phyloP scores from a whole-genome alignment of 2,797 vertebrate species.

The Salmo trutta region DNA sequence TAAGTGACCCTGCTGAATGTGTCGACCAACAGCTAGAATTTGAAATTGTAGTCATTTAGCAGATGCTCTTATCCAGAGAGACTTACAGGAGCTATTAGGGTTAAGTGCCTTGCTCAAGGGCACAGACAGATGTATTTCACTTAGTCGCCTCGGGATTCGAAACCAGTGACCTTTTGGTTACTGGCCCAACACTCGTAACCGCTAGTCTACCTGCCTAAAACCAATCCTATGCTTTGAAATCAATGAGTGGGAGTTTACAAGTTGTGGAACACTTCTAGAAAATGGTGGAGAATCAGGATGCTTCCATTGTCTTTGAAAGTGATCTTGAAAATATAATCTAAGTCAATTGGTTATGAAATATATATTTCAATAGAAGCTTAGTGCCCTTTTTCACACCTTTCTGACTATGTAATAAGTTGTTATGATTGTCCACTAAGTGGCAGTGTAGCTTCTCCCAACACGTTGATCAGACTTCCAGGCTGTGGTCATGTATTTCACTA shows the following conservation, averaged over 20 bases:
- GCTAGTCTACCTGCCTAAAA: neutral
- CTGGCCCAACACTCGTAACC: no score
- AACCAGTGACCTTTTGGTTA: no score
- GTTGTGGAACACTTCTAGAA: neutral
- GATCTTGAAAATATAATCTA: neutral
- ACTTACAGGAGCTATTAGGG: neutral
- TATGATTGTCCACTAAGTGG: constrained; percentile 16
- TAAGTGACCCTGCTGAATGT: constrained; percentile 59
- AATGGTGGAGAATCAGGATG: neutral
- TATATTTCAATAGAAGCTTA: neutral
- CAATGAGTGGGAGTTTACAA: neutral
- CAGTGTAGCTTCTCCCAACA: neutral
- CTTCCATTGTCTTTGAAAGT: neutral
- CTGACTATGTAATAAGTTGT: neutral
- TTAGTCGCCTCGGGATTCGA: no score
- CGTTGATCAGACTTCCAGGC: neutral
- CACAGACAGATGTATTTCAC: no score
- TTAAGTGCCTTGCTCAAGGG: no score
- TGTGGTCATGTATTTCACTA: neutral
- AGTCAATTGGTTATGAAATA: neutral
- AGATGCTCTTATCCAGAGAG: no score
- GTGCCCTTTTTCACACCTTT: no score
- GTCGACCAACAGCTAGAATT: neutral
- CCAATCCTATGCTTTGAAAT: neutral
- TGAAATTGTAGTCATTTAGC: no score